phyloP scores from a whole-genome alignment of 2,113 vertebrate genomes.

The Gymnarchus niloticus region DNA sequence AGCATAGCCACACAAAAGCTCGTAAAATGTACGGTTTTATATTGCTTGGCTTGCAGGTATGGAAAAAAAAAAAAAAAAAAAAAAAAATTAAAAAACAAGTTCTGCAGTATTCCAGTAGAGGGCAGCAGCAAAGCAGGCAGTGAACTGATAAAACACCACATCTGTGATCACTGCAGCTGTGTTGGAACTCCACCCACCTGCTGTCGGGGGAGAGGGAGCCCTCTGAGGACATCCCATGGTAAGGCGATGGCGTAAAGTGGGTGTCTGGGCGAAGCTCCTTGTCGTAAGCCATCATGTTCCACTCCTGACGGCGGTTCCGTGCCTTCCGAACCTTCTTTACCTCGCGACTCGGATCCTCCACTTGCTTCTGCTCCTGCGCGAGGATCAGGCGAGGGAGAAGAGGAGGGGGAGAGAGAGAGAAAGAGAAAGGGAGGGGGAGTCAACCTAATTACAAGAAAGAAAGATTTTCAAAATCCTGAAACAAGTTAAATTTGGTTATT shows the following conservation, averaged over 20 bases:
- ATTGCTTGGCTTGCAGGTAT: background rate
- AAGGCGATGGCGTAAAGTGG: constrained; percentile 75
- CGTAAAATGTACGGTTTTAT: background rate
- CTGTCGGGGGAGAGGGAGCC: constrained; percentile 79
- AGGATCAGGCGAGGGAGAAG: background rate
- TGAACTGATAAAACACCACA: background rate
- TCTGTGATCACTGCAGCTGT: background rate
- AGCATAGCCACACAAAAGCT: background rate
- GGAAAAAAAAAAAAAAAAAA: background rate
- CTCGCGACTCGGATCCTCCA: constrained; percentile 78
- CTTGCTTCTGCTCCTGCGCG: constrained; percentile 75
- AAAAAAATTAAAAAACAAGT: background rate
- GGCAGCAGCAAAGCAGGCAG: background rate
- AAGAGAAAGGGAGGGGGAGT: background rate
- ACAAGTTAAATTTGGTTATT: background rate
- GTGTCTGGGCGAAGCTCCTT: constrained; percentile 83
- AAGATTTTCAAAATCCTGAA: background rate
- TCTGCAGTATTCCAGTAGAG: background rate
- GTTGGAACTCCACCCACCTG: constrained; percentile 40
- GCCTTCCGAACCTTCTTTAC: constrained; percentile 86
- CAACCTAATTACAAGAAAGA: background rate
- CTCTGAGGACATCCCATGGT: constrained; percentile 77
- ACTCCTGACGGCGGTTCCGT: constrained; percentile 80
- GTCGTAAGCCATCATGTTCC: constrained; percentile 88
- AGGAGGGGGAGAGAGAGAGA: background rate